phyloP scores from a whole-genome alignment of 2,888 invertebrate species.

The Diaperis boleti region DNA sequence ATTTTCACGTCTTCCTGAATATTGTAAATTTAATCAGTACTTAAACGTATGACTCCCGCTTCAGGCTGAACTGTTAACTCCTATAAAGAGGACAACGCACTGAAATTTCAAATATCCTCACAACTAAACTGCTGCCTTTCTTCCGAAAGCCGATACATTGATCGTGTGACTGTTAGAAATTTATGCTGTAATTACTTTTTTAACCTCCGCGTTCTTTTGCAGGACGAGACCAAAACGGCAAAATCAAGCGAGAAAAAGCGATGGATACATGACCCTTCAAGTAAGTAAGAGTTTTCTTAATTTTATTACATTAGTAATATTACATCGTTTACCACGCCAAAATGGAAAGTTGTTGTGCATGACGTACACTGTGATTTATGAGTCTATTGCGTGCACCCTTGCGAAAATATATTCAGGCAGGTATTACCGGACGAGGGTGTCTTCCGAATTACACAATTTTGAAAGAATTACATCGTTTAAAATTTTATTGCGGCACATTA shows the following conservation, averaged over 20 bases:
- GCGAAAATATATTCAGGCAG: slow-evolving; percentile 8
- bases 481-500: background rate
- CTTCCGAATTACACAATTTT: slow-evolving; percentile 1
- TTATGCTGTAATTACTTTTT: slow-evolving; percentile 40
- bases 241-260: slow-evolving; percentile 76
- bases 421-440: background rate
- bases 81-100: slow-evolving; percentile 46
- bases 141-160: slow-evolving; percentile 36
- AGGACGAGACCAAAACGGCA: slow-evolving; percentile 69
- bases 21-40: slow-evolving; percentile 39
- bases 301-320: slow-evolving; percentile 17
- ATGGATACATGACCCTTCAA: slow-evolving; percentile 84
- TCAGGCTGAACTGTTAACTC: slow-evolving; percentile 42
- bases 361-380: slow-evolving; percentile 40
- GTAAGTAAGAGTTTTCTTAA: slow-evolving; percentile 69
- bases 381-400: slow-evolving; percentile 33
- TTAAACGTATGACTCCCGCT: slow-evolving; percentile 31
- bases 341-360: slow-evolving; percentile 4
- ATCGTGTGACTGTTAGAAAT: slow-evolving; percentile 28
- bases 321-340: background rate
- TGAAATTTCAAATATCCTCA: slow-evolving; percentile 40
- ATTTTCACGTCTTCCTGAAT: slow-evolving; percentile 22
- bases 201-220: slow-evolving; percentile 54
- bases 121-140: slow-evolving; percentile 41
- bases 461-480: slow-evolving; percentile 7